Evolutionary conservation across 2,113 vertebrate species (phyloP).

Genomic region (Amblyornis subalaris): DNA sequence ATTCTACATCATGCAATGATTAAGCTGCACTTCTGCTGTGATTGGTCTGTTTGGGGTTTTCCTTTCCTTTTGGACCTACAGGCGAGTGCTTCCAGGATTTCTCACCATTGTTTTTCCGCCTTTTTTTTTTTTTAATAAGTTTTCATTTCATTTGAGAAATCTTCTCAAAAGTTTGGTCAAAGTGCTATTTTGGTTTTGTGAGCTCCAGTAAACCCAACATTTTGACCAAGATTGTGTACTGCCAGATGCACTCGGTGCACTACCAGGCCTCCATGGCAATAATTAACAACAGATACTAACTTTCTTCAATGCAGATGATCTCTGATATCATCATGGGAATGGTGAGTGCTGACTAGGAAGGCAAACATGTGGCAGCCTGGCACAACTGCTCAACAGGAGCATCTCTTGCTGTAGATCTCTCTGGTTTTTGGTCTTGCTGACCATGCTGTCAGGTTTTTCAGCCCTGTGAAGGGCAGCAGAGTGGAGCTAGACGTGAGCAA

Average conservation of each 20-base stretch:
- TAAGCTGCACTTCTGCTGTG: not conserved
- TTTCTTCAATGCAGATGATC: not conserved
- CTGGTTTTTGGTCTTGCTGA: not conserved
- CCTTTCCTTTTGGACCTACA: not conserved
- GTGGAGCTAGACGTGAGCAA: not conserved
- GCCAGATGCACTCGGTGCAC: not conserved
- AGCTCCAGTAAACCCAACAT: not conserved
- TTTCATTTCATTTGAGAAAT: not conserved
- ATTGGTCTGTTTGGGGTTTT: not conserved
- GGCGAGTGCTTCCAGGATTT: not conserved
- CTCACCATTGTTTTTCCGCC: rapidly evolving
- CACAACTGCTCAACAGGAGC: not conserved
- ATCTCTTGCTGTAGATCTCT: not conserved
- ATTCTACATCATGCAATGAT: not conserved
- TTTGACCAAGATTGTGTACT: not conserved
- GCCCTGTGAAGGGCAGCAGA: not conserved
- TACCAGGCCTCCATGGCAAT: not conserved
- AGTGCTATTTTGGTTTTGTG: not conserved
- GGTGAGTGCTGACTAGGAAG: not conserved
- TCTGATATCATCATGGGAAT: not conserved
- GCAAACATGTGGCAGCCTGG: not conserved
- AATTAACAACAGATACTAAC: not conserved
- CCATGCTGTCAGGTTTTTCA: not conserved
- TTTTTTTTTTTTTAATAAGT: not conserved
- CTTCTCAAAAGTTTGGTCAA: not conserved